Evolutionary conservation across 2,888 invertebrate genomes (phyloP), one percentile per base, ranked within the genome.

Genomic region (Mythimna lalbum): DNA sequence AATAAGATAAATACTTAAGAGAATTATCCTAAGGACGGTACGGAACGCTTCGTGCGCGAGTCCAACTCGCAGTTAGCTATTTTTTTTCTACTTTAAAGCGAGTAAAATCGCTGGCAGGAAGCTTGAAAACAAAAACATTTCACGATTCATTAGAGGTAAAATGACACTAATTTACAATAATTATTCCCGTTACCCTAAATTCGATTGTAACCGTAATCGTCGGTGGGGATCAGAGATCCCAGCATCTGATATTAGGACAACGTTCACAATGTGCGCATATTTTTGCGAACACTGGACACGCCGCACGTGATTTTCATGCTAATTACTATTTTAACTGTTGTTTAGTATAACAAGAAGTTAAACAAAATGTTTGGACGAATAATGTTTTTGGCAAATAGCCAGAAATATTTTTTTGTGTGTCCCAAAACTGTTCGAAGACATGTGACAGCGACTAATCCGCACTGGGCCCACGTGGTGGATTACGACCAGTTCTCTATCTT

Each of bases 211-310:
- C 49, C 31, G 23, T 65, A 39, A 81, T 65, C 72, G 55, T 56
- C 14, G 39, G 17, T 47, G 53, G 27, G 52, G 64, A 73, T 82
- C 67, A 55, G 52, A 65, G 78, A 78, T 82, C 59, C 17, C 52
- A 62, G 53, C 57, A 27, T 31, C 33, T 43, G 79, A 79, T 82
- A 82, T 14, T 6, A 50, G 43, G 39, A 33, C 43, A 52, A 27
- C n/a, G 50, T 47, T n/a, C 61, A 47, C 66, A 78, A 73, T 49
- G 67, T 50, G 47, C 67, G 47, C 74, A 68, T 82, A 79, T 79
- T 79, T 79, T 63, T 78, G 79, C 59, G 55, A 23, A 43, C 62
- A 55, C 55, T 52, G 79, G 79, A 78, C 64, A 73, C 79, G 17
- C 5, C 0, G 76, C 3, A 75, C 80, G 80, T 80, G 80, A 63